phyloP scores from a whole-genome alignment of 92 coral and sea anemone species.

The Anthopleura xanthogrammica region DNA sequence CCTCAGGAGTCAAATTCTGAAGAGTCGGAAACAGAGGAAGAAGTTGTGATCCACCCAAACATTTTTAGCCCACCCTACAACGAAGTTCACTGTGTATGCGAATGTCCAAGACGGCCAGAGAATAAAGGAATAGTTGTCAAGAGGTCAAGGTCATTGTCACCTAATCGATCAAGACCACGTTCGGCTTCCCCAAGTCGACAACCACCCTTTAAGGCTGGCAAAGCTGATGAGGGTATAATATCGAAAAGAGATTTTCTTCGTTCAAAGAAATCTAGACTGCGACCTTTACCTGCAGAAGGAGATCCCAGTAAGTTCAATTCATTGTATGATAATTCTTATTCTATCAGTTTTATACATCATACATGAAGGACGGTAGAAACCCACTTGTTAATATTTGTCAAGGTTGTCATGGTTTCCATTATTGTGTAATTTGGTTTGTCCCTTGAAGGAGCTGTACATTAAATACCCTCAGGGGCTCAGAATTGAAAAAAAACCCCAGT shows the following conservation, averaged over 20 bases:
- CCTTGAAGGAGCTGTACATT: too few relatives aligned
- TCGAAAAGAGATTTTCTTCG: conserved; percentile 77
- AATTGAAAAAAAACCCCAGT: too few relatives aligned
- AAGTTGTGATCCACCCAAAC: conserved; percentile 66
- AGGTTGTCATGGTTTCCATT: too few relatives aligned
- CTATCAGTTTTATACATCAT: background rate
- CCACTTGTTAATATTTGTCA: background rate
- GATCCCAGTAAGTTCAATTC: conserved; percentile 76
- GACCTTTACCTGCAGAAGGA: conserved; percentile 79
- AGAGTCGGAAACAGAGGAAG: conserved; percentile 84
- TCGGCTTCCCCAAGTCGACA: conserved; percentile 64
- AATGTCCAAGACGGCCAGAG: conserved; percentile 97
- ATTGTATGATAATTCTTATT: background rate
- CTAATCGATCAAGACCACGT: conserved; percentile 52
- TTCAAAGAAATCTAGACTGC: conserved; percentile 37
- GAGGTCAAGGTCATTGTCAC: conserved; percentile 90
- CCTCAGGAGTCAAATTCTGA: conserved; percentile 50
- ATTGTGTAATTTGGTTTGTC: background rate
- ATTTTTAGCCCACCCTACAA: conserved; percentile 43
- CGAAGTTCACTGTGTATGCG: conserved; percentile 89
- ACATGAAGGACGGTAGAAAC: background rate
- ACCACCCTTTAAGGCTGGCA: conserved; percentile 97
- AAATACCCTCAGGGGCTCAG: too few relatives aligned
- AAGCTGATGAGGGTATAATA: conserved; percentile 86
- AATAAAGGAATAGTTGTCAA: conserved; percentile 77